These are phyloP conservation scores for Apocrypta bakeri DNA, from an alignment of 1,140 invertebrate genomes.

Conservation along the genomic window DNA sequence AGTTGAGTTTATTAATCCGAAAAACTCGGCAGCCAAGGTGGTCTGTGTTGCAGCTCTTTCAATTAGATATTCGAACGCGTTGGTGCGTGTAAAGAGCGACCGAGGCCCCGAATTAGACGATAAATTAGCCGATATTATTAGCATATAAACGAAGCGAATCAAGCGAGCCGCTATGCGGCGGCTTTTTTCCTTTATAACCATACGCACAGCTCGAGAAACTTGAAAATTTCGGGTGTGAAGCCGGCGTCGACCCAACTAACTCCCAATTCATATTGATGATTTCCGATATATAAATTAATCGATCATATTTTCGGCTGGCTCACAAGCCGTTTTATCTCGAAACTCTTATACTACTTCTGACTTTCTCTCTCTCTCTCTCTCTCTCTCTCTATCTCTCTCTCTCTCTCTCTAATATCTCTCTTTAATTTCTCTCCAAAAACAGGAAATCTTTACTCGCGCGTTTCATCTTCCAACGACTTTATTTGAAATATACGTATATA, in stretches of 20 bases:
- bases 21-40: constrained; percentile 5
- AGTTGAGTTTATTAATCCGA: constrained; percentile 28
- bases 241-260: not conserved
- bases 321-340: not conserved
- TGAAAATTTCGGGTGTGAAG: constrained; percentile 37
- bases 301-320: not conserved
- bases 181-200: not conserved
- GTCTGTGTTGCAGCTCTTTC: constrained; percentile 52
- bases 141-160: constrained; percentile 59
- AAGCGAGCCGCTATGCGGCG: constrained; percentile 15
- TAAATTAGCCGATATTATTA: constrained; percentile 56
- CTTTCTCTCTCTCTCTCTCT: too few species aligned
- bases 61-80: constrained; percentile 52
- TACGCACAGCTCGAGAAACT: not conserved
- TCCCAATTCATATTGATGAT: constrained; percentile 43
- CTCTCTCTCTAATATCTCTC: not conserved
- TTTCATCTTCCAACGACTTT: too few species aligned
- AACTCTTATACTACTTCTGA: too few species aligned
- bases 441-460: too few species aligned
- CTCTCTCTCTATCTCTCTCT: not conserved
- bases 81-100: constrained; percentile 40
- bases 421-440: not conserved
- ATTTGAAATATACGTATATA: not conserved
- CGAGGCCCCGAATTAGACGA: constrained; percentile 52
- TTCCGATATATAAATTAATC: constrained; percentile 13